A percentile compares a stretch with the other conserved stretches of the same genome.
phyloP scores from a whole-genome alignment of 2,888 invertebrate species.

The Augiades crinisus region DNA sequence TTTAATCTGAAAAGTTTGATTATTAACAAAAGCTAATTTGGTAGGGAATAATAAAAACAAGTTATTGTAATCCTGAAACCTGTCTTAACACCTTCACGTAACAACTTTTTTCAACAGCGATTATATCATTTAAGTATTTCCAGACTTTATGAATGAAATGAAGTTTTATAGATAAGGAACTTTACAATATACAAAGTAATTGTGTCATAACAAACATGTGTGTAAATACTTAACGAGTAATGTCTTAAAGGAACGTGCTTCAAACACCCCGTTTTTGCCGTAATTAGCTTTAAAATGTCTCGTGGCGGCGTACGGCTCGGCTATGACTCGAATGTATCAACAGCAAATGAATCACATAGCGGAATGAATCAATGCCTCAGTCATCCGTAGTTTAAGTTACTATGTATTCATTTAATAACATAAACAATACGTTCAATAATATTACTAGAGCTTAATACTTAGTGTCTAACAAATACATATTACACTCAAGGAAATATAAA shows the following conservation, averaged over 20 bases:
- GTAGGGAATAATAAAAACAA: too few relatives aligned
- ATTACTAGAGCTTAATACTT: neutral
- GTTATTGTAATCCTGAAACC: too few relatives aligned
- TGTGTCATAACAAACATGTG: too few relatives aligned
- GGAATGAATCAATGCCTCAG: slow-evolving; percentile 5
- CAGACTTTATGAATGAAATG: too few relatives aligned
- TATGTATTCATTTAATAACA: too few relatives aligned
- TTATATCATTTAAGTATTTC: too few relatives aligned
- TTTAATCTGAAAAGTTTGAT: too few relatives aligned
- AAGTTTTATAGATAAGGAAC: too few relatives aligned
- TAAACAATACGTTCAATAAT: neutral
- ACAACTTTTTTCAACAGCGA: too few relatives aligned
- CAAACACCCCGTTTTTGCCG: neutral
- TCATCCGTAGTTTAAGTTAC: neutral
- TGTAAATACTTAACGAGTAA: neutral
- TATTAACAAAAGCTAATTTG: too few relatives aligned
- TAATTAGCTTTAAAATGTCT: slow-evolving; percentile 4
- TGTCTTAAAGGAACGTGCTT: neutral
- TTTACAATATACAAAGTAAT: too few relatives aligned
- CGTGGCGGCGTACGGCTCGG: neutral
- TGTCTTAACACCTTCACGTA: too few relatives aligned
- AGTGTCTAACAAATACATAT: neutral
- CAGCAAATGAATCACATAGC: slow-evolving; percentile 1
- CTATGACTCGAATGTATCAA: neutral
- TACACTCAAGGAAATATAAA: neutral